Percentiles rank a stretch among this genome's conserved stretches.
Conservation (phyloP, 2,888 invertebrate genomes). For the Pomacea canaliculata region DNA sequence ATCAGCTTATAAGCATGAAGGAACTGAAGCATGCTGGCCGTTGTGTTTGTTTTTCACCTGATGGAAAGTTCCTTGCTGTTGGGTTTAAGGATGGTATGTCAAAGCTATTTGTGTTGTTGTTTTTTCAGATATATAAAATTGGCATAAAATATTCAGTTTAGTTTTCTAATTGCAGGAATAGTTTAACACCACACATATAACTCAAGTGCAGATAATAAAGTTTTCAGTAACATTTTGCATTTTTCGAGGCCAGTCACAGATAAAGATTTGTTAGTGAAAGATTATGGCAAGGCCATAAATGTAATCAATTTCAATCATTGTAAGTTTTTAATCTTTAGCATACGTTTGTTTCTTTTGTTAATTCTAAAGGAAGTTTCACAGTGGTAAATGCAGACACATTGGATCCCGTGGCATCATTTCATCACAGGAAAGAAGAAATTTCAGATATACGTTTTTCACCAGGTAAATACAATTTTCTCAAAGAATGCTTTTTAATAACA, state of each 20-base stretch:
- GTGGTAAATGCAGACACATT: slow-evolving; percentile 67
- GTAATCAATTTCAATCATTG: too few species aligned
- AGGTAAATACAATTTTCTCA: slow-evolving; percentile 45
- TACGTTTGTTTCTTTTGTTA: too few species aligned
- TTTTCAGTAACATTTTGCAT: background rate
- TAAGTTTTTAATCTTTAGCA: too few species aligned
- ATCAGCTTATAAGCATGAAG: slow-evolving; percentile 63
- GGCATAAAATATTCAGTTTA: too few species aligned
- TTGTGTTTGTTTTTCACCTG: slow-evolving; percentile 68
- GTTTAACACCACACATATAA: background rate
- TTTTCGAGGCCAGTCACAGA: too few species aligned
- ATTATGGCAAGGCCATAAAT: too few species aligned
- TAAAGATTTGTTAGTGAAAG: too few species aligned
- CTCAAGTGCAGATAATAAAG: background rate
- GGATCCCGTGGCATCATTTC: slow-evolving; percentile 66
- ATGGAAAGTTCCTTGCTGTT: slow-evolving; percentile 68
- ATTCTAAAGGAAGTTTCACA: slow-evolving; percentile 65
- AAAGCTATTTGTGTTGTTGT: background rate
- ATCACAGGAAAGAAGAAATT: slow-evolving; percentile 70
- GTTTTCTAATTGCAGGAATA: too few species aligned
- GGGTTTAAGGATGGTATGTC: slow-evolving; percentile 70
- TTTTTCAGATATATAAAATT: too few species aligned
- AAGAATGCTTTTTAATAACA: too few species aligned
- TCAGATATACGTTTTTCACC: slow-evolving; percentile 71
- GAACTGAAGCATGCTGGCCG: slow-evolving; percentile 65